A percentile compares a stretch with the other conserved stretches of the same genome.
Evolutionary conservation across 2,113 vertebrate genomes (phyloP).

Genomic region (Pituophis catenifer): DNA sequence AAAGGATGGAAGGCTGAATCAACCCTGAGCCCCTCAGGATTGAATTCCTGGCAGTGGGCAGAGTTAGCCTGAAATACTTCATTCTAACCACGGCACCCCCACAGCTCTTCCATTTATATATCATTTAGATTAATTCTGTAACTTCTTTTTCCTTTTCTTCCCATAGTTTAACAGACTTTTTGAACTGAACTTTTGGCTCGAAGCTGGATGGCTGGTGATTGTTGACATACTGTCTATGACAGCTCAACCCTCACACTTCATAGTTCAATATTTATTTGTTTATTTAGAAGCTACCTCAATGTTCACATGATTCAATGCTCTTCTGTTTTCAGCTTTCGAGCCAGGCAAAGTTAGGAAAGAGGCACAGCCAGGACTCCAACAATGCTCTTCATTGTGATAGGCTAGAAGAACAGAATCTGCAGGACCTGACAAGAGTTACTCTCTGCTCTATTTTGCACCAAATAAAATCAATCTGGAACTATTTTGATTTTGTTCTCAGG

Average conservation of each 20-base stretch:
- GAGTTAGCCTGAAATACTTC: too few relatives aligned
- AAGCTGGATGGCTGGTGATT: neutral
- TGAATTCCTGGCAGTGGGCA: too few relatives aligned
- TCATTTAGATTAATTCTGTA: neutral
- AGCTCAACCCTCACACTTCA: neutral
- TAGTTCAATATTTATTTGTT: neutral
- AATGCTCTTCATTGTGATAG: neutral
- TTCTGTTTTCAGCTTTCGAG: neutral
- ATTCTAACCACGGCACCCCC: too few relatives aligned
- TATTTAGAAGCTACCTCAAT: neutral
- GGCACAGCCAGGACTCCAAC: neutral
- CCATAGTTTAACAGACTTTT: neutral
- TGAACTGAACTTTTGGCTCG: neutral
- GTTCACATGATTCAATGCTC: neutral
- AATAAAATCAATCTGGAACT: neutral
- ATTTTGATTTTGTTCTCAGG: neutral
- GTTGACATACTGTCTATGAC: neutral
- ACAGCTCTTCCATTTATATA: too few relatives aligned
- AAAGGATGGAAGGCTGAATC: too few relatives aligned
- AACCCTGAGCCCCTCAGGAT: too few relatives aligned
- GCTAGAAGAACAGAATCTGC: neutral
- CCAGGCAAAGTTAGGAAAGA: neutral
- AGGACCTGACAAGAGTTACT: neutral
- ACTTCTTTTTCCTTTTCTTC: neutral
- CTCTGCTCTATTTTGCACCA: neutral